Percentiles rank a stretch among this genome's conserved stretches.
phyloP scores from a whole-genome alignment of 2,888 invertebrate species.

The Xestia sexstrigata region DNA sequence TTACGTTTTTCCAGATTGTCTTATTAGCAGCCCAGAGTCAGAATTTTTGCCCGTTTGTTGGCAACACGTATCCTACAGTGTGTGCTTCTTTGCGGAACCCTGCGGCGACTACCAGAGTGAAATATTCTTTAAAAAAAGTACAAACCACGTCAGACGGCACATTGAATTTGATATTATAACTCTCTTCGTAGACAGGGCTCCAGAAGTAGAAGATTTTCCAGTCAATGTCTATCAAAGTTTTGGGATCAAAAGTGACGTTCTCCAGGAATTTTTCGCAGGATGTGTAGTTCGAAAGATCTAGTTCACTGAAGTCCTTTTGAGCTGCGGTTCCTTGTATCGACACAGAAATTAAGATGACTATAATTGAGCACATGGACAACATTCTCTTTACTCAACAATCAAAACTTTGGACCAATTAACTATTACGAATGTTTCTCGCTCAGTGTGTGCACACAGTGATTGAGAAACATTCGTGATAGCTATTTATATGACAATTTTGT shows the following conservation, averaged over 20 bases:
- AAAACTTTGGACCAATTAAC: too few relatives aligned
- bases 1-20: neutral
- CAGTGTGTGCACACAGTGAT: slow-evolving; percentile 1
- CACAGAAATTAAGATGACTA: slow-evolving; percentile 2
- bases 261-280: slow-evolving; percentile 78
- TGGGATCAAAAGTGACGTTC: slow-evolving; percentile 70
- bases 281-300: slow-evolving; percentile 72
- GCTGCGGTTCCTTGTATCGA: slow-evolving; percentile 16
- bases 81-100: neutral
- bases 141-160: slow-evolving; percentile 73
- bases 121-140: slow-evolving; percentile 12
- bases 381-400: neutral
- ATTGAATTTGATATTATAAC: slow-evolving; percentile 75
- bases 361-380: slow-evolving; percentile 12
- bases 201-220: slow-evolving; percentile 83
- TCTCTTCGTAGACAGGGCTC: slow-evolving; percentile 70
- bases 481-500: slow-evolving; percentile 29
- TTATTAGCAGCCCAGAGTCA: neutral
- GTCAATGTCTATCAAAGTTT: slow-evolving; percentile 73
- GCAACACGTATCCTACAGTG: neutral
- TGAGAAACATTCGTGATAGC: neutral
- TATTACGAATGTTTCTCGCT: too few relatives aligned
- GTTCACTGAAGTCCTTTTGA: neutral
- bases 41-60: neutral
- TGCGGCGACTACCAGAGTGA: neutral